Evolutionary conservation across 1,140 invertebrate genomes (phyloP).

Genomic region (Dendroctonus ponderosae): DNA sequence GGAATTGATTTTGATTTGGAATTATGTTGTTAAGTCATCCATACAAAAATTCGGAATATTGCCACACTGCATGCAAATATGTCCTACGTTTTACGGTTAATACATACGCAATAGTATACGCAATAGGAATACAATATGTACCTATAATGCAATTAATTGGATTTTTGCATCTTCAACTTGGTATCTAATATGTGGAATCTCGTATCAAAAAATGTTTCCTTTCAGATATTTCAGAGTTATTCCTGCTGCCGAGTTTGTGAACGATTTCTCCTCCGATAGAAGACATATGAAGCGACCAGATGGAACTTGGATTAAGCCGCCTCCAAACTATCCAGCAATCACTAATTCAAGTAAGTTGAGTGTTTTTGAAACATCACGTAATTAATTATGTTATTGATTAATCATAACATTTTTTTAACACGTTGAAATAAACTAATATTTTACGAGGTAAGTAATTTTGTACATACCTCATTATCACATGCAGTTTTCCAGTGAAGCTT

Average conservation of each 20-base stretch:
- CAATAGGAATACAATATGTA: too few relatives aligned
- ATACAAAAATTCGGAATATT: too few relatives aligned
- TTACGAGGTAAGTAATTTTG: background rate
- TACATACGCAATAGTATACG: too few relatives aligned
- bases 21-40: too few relatives aligned
- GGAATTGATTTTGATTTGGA: too few relatives aligned
- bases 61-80: too few relatives aligned
- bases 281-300: conserved; percentile 86
- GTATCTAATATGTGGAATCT: too few relatives aligned
- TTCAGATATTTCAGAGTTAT: conserved; percentile 79
- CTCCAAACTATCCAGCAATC: conserved; percentile 84
- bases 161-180: too few relatives aligned
- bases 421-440: background rate
- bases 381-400: background rate
- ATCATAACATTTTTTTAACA: background rate
- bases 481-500: background rate
- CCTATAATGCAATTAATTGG: too few relatives aligned
- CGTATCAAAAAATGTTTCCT: conserved; percentile 10
- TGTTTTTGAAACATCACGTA: conserved; percentile 4
- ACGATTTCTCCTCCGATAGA: conserved; percentile 87
- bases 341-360: conserved; percentile 63
- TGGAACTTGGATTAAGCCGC: conserved; percentile 84
- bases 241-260: conserved; percentile 73
- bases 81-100: too few relatives aligned
- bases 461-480: background rate